phyloP scores from a whole-genome alignment of 2,113 vertebrate genomes.

The Meriones unguiculatus region DNA sequence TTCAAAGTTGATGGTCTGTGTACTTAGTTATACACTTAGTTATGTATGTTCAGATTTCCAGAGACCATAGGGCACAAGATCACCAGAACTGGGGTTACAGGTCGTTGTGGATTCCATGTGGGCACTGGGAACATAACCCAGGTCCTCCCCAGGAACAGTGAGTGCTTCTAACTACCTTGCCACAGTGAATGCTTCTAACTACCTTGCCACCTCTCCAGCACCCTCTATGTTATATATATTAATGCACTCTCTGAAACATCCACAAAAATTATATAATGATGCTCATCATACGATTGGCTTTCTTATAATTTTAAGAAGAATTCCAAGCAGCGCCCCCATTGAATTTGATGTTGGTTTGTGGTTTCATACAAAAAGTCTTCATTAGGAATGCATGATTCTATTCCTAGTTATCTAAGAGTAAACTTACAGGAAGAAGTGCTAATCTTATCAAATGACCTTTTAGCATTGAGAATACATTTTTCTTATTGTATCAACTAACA shows the following conservation, averaged over 20 bases:
- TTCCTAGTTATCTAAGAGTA: slow-evolving; percentile 3
- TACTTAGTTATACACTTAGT: too few relatives aligned
- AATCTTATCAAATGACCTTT: slow-evolving; percentile 46
- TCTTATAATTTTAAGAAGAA: slow-evolving; percentile 15
- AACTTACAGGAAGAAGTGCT: slow-evolving; percentile 26
- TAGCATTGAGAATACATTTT: not conserved
- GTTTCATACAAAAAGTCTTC: slow-evolving; percentile 21
- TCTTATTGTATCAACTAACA: not conserved
- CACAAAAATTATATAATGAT: slow-evolving; percentile 16
- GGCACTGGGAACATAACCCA: not conserved
- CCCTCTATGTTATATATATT: slow-evolving; percentile 3
- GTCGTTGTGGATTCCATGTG: not conserved
- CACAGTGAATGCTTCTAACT: not conserved
- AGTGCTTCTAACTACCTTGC: not conserved
- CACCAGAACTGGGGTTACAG: not conserved
- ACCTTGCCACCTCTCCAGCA: not conserved
- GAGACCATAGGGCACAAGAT: not conserved
- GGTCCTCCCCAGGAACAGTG: not conserved
- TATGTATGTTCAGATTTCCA: not conserved
- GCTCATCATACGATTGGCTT: not conserved
- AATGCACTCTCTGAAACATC: not conserved
- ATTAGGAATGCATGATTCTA: slow-evolving; percentile 8
- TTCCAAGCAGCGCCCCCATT: not conserved
- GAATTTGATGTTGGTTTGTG: not conserved
- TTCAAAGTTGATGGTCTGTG: slow-evolving; percentile 27